These are phyloP conservation scores for Oncorhynchus nerka DNA, from an alignment of 2,113 vertebrate species.

Conservation along the genomic window DNA sequence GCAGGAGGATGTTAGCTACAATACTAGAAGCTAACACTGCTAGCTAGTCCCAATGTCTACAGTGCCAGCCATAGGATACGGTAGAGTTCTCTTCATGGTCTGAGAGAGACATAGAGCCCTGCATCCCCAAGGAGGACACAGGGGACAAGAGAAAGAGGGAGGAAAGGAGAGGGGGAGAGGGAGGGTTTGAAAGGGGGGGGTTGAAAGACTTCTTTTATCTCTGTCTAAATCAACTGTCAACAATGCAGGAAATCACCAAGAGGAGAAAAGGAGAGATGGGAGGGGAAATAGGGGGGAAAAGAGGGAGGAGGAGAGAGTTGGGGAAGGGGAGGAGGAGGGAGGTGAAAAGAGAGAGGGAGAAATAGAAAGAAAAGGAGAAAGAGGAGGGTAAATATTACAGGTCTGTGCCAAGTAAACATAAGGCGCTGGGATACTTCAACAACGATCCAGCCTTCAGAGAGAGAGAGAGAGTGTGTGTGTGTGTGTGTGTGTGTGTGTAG, in stretches of 20 bases:
- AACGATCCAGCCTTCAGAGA: slow-evolving; percentile 47
- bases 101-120: too few species aligned
- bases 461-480: too few species aligned
- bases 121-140: background rate
- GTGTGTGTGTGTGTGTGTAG: background rate
- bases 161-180: background rate
- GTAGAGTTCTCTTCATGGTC: too few species aligned
- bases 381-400: slow-evolving; percentile 69
- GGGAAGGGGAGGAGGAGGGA: background rate
- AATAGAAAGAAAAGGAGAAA: slow-evolving; percentile 12
- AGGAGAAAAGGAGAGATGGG: background rate
- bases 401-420: slow-evolving; percentile 71
- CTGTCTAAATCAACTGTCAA: slow-evolving; percentile 62
- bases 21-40: too few species aligned
- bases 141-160: background rate
- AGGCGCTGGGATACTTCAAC: slow-evolving; percentile 73
- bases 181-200: background rate
- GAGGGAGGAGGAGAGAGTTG: too few species aligned
- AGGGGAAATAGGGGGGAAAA: slow-evolving; percentile 10
- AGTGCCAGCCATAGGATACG: background rate
- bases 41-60: too few species aligned
- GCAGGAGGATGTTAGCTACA: too few species aligned
- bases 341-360: slow-evolving; percentile 9
- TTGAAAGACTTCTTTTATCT: slow-evolving; percentile 65
- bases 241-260: slow-evolving; percentile 64